Base-by-base conservation (phyloP, 1,140 invertebrate genomes). In the Drosophila pandora region DNA sequence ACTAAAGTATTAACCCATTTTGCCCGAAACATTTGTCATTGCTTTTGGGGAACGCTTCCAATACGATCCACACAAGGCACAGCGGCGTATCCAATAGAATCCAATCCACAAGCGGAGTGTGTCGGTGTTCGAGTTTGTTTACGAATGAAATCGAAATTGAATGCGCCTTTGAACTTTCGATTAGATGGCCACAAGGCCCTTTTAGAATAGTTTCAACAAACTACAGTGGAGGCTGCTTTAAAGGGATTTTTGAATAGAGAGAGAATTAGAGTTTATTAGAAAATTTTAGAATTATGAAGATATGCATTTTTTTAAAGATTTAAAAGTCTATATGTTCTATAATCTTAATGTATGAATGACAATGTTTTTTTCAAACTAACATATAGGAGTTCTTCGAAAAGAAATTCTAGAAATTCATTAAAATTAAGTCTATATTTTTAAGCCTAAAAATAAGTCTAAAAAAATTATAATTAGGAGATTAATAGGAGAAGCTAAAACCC, bases 101-200 rank as follows among this genome's bases (percentile, higher is more conserved):
- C 23, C 60, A 39, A 41, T 72, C 57, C 57, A 73, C 68, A 73
- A 63, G 53, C 43, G 48, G 34, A 21, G 12, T 22, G 28, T 25
- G 9, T 43, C 41, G 34, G 39, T 22, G 17, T 80, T 74, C 76
- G 79, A 79, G 81, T 90, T 81, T 79, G 89, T 88, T 68, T 59
- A 75, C 65, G 59, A 76, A 83, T 58, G 63, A 81, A 80, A 71
- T 74, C 71, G 58, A 75, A 85, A 87, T 82, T 87, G 49, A 79
- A 67, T 43, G 74, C 74, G 69, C 73, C 62, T 76, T 76, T 76
- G 71, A 75, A 76, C 73, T 76, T 76, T 68, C 49, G 49, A 69
- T 53, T 59, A 54, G 43, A n/a, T 48, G 37, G 21, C 47, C 72
- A 65, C 60, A 54, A 75, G 72, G 72, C 60, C 70, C 70, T 62